Percentiles rank a stretch among this genome's conserved stretches.
phyloP scores from a whole-genome alignment of 2,888 invertebrate genomes.

The Carterocephalus palaemon region DNA sequence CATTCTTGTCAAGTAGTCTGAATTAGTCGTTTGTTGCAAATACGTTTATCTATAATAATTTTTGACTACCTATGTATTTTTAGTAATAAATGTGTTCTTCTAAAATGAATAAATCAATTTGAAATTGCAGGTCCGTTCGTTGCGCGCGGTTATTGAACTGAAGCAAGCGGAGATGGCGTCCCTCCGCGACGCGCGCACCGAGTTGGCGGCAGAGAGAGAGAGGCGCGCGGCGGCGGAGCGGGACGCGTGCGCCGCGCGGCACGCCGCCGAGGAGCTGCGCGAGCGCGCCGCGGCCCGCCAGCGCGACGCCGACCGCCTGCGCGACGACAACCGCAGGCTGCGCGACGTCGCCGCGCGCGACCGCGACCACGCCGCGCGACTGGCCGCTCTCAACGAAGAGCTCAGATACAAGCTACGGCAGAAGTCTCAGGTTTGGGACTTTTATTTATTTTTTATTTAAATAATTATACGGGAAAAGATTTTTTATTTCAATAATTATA shows the following conservation, averaged over 20 bases:
- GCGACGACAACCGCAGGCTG: slow-evolving; percentile 83
- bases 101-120: too few species aligned
- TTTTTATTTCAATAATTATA: too few species aligned
- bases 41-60: too few species aligned
- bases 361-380: slow-evolving; percentile 85
- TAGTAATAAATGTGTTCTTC: too few species aligned
- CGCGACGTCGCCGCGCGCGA: slow-evolving; percentile 87
- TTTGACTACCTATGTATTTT: too few species aligned
- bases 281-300: slow-evolving; percentile 86
- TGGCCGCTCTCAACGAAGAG: slow-evolving; percentile 92
- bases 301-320: slow-evolving; percentile 81
- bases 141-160: slow-evolving; percentile 92
- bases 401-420: slow-evolving; percentile 91
- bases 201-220: slow-evolving; percentile 85
- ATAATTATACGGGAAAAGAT: too few species aligned
- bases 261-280: slow-evolving; percentile 92
- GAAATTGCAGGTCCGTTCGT: slow-evolving; percentile 77
- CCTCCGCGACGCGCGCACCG: slow-evolving; percentile 84
- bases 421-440: slow-evolving; percentile 86
- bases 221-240: slow-evolving; percentile 85
- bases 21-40: too few species aligned
- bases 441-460: too few species aligned
- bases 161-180: slow-evolving; percentile 91
- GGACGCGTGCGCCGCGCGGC: slow-evolving; percentile 86
- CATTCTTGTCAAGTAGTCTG: too few species aligned